Percentiles rank a stretch among this genome's conserved stretches.
phyloP scores from a whole-genome alignment of 1,140 invertebrate species.

The Apis dorsata region DNA sequence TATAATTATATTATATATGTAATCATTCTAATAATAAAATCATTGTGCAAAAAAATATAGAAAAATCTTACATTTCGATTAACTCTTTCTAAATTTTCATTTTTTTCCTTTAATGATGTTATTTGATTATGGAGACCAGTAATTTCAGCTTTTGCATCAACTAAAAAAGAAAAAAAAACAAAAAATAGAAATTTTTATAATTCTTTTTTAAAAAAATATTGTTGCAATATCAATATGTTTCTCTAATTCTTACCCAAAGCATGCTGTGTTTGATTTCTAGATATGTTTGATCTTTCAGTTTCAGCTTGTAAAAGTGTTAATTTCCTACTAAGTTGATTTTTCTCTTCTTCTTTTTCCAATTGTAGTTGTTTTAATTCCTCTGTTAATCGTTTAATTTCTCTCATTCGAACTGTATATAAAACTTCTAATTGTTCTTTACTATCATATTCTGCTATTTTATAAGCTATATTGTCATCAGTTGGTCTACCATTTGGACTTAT shows the following conservation, averaged over 20 bases:
- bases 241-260: slow-evolving; percentile 64
- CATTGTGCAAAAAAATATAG: not conserved
- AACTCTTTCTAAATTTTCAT: slow-evolving; percentile 70
- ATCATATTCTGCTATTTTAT: slow-evolving; percentile 70
- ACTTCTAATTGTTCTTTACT: slow-evolving; percentile 74
- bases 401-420: slow-evolving; percentile 69
- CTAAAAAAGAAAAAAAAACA: slow-evolving; percentile 52
- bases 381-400: slow-evolving; percentile 69
- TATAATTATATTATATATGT: not conserved
- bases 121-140: slow-evolving; percentile 69
- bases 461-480: slow-evolving; percentile 60
- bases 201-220: not conserved
- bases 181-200: slow-evolving; percentile 13
- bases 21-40: not conserved
- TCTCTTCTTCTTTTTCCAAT: slow-evolving; percentile 68
- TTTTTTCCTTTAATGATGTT: slow-evolving; percentile 67
- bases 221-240: not conserved
- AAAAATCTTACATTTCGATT: slow-evolving; percentile 72
- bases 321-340: slow-evolving; percentile 63
- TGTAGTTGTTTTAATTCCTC: slow-evolving; percentile 69
- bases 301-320: slow-evolving; percentile 70
- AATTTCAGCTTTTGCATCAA: slow-evolving; percentile 74
- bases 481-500: slow-evolving; percentile 69
- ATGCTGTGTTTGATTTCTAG: slow-evolving; percentile 71
- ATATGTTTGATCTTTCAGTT: slow-evolving; percentile 67